These are phyloP conservation scores for Ashinkailepas kermadecensis DNA, from an alignment of 2,888 invertebrate species.

Conservation along the genomic window DNA sequence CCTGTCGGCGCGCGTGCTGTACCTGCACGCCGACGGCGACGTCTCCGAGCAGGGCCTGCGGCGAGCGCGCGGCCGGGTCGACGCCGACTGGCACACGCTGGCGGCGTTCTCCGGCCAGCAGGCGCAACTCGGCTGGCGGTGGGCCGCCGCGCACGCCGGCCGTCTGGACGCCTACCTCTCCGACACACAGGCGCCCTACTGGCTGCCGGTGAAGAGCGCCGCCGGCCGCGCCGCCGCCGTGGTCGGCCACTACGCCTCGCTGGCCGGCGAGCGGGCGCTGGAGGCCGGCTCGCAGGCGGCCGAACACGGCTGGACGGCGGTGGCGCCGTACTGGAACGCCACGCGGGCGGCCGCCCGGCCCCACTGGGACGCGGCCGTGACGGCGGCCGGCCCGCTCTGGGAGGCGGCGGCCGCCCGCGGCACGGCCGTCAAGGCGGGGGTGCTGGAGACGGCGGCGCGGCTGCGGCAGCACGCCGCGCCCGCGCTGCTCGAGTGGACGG, in stretches of 20 bases:
- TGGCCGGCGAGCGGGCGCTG: neutral
- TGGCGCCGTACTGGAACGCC: neutral
- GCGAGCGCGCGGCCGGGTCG: neutral
- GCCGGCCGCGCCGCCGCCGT: neutral
- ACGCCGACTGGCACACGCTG: neutral
- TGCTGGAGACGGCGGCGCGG: conserved; percentile 6
- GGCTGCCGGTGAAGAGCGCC: neutral
- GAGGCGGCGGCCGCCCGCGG: neutral
- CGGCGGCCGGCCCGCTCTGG: neutral
- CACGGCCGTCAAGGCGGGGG: conserved; percentile 19
- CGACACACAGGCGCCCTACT: neutral
- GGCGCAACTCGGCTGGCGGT: neutral
- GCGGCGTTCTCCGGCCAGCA: neutral
- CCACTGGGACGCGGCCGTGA: neutral
- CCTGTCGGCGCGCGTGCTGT: neutral
- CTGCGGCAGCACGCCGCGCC: neutral
- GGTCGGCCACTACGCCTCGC: neutral
- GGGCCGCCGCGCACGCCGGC: neutral
- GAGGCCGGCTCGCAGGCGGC: neutral
- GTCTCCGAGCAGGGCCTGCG: neutral
- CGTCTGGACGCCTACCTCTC: neutral
- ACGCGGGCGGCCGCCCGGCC: neutral
- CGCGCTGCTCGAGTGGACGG: neutral
- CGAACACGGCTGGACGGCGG: neutral
- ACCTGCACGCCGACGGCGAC: neutral